These are phyloP conservation scores for Zaprionus vittiger DNA, from an alignment of 1,140 invertebrate genomes.

Conservation along the genomic window DNA sequence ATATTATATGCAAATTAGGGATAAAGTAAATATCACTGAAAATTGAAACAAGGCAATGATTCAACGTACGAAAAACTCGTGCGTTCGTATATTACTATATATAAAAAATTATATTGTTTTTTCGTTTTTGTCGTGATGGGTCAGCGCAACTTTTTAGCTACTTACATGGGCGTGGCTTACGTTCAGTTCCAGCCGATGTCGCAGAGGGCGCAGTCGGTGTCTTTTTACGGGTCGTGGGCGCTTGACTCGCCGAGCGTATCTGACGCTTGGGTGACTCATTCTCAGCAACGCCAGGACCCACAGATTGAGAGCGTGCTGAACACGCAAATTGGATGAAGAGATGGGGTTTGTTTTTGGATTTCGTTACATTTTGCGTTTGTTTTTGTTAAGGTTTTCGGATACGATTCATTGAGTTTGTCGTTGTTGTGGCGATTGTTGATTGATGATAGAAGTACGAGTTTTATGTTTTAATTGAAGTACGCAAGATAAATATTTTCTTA, in stretches of 20 bases:
- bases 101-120: constrained; percentile 21
- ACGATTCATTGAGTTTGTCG: constrained; percentile 46
- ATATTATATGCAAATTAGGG: constrained; percentile 70
- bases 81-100: constrained; percentile 33
- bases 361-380: constrained; percentile 41
- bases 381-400: constrained; percentile 42
- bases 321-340: constrained; percentile 57
- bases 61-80: constrained; percentile 33
- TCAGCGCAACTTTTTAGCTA: constrained; percentile 63
- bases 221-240: constrained; percentile 85
- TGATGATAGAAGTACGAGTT: constrained; percentile 74
- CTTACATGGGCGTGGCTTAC: constrained; percentile 88
- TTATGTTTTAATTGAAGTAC: constrained; percentile 69
- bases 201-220: constrained; percentile 64
- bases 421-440: constrained; percentile 64
- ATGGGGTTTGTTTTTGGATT: constrained; percentile 54
- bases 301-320: constrained; percentile 89
- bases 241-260: constrained; percentile 87
- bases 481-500: constrained; percentile 48
- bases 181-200: constrained; percentile 71
- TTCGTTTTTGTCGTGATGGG: constrained; percentile 28
- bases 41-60: constrained; percentile 49
- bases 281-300: constrained; percentile 86
- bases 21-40: constrained; percentile 57
- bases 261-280: constrained; percentile 90